Conservation (phyloP, 2,888 invertebrate genomes). For the Acanthosepion esculentum region DNA sequence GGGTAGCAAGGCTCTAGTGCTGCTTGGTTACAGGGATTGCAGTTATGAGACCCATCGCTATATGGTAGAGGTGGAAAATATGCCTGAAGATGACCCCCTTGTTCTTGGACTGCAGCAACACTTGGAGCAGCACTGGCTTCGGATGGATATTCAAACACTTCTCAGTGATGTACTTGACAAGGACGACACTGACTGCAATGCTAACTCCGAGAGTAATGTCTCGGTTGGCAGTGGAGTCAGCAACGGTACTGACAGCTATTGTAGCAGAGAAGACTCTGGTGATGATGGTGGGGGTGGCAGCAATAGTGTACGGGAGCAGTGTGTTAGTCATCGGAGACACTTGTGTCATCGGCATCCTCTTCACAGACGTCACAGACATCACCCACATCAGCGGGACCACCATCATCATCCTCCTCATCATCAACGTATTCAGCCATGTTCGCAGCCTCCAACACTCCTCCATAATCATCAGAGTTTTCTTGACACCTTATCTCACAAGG, state of each 20-base stretch:
- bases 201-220: background rate
- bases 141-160: background rate
- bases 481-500: background rate
- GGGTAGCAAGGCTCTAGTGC: conserved; percentile 52
- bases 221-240: background rate
- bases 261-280: background rate
- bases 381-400: background rate
- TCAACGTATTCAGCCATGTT: too few relatives aligned
- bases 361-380: background rate
- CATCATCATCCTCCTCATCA: background rate
- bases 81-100: conserved; percentile 60
- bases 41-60: conserved; percentile 64
- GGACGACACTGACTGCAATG: background rate
- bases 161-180: background rate
- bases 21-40: conserved; percentile 65
- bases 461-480: background rate
- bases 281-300: background rate
- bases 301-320: background rate
- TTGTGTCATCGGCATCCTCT: background rate
- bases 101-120: conserved; percentile 61
- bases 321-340: background rate
- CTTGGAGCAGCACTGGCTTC: conserved; percentile 55
- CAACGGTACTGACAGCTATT: background rate
- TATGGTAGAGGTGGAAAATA: conserved; percentile 61
- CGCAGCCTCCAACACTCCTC: background rate